Conservation (phyloP, 1,140 invertebrate genomes). For the Harpegnathos saltator region DNA sequence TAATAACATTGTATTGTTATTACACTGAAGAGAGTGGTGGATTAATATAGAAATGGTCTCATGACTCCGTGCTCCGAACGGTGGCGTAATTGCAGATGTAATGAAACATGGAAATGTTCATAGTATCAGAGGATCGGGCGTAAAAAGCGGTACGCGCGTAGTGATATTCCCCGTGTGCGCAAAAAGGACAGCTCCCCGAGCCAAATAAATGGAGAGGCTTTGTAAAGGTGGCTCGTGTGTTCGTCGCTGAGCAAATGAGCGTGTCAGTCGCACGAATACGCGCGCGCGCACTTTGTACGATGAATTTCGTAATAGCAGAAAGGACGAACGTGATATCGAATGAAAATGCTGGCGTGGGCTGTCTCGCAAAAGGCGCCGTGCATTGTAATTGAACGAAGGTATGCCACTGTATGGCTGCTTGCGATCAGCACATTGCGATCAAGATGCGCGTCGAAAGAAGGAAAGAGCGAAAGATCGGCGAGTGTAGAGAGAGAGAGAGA, state of each 20-base stretch:
- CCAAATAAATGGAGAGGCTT: constrained; percentile 50
- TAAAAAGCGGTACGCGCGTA: constrained; percentile 23
- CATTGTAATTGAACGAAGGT: constrained; percentile 49
- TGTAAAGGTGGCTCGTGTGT: constrained; percentile 50
- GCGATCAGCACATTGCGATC: neutral
- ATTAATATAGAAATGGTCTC: constrained; percentile 56
- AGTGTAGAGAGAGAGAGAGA: neutral
- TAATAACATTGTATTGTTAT: constrained; percentile 55
- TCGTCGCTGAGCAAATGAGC: constrained; percentile 57
- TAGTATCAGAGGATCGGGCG: constrained; percentile 45
- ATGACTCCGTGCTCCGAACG: constrained; percentile 40
- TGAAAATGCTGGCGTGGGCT: constrained; percentile 40
- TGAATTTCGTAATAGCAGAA: constrained; percentile 46
- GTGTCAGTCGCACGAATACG: constrained; percentile 56
- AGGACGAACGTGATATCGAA: constrained; percentile 52
- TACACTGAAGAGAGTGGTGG: constrained; percentile 41
- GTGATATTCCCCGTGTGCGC: neutral
- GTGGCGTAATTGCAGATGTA: constrained; percentile 56
- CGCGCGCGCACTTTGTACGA: constrained; percentile 47
- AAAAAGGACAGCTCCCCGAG: constrained; percentile 45
- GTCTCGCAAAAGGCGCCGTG: constrained; percentile 36
- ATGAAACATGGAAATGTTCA: constrained; percentile 39
- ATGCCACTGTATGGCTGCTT: constrained; percentile 32
- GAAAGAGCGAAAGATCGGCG: neutral
- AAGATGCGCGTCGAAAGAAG: constrained; percentile 22